A percentile compares a stretch with the other conserved stretches of the same genome.
These are phyloP conservation scores for Euspilapteryx auroguttella DNA, from an alignment of 2,888 invertebrate species.

Conservation along the genomic window DNA sequence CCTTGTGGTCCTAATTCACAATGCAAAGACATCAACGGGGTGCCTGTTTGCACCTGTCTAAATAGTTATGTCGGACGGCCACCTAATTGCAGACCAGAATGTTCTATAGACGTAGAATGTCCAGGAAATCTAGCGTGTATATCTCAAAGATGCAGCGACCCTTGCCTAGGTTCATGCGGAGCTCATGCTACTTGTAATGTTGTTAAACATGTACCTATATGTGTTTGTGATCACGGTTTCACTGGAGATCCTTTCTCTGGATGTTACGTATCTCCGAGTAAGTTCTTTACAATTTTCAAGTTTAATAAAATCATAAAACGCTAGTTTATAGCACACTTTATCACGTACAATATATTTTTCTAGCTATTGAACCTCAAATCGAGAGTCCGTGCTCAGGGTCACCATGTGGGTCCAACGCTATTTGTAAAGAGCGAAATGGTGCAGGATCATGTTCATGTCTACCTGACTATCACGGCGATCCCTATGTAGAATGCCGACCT, in stretches of 20 bases:
- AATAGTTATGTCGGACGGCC: slow-evolving; percentile 76
- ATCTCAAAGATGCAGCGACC: slow-evolving; percentile 71
- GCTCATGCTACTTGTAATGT: slow-evolving; percentile 70
- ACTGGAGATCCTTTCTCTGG: slow-evolving; percentile 81
- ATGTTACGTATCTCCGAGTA: slow-evolving; percentile 65
- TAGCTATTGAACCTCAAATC: slow-evolving; percentile 56
- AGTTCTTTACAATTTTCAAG: too few relatives aligned
- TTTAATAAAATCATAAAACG: too few relatives aligned
- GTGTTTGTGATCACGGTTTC: slow-evolving; percentile 69
- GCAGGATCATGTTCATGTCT: slow-evolving; percentile 82
- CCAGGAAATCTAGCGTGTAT: slow-evolving; percentile 72
- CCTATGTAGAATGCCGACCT: slow-evolving; percentile 82
- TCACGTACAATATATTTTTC: too few relatives aligned
- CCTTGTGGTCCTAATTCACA: slow-evolving; percentile 80
- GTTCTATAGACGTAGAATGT: slow-evolving; percentile 73
- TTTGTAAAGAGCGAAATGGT: slow-evolving; percentile 79
- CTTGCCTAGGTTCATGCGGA: slow-evolving; percentile 76
- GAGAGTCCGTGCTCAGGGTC: slow-evolving; percentile 75
- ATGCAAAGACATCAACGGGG: slow-evolving; percentile 67
- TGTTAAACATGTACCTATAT: slow-evolving; percentile 72
- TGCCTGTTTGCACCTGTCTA: slow-evolving; percentile 75
- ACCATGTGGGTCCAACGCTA: slow-evolving; percentile 85
- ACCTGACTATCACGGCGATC: slow-evolving; percentile 83
- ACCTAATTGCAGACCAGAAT: slow-evolving; percentile 77
- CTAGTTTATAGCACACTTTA: too few relatives aligned